Evolutionary conservation across 2,888 invertebrate genomes (phyloP).

Genomic region (Pandemis heparana): DNA sequence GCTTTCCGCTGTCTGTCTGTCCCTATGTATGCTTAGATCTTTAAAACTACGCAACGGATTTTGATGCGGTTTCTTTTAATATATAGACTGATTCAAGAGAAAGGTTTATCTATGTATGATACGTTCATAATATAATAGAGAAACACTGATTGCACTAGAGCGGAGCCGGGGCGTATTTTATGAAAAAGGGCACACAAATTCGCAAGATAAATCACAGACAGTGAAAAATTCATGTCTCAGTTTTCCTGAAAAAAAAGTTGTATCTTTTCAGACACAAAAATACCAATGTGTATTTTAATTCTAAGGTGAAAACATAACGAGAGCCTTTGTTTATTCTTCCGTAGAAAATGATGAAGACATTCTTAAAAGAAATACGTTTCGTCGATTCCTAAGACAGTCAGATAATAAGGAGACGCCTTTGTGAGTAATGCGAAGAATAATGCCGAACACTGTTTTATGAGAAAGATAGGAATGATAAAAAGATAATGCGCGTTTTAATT

Average conservation of each 20-base stretch:
- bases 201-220: neutral
- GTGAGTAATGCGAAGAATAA: conserved; percentile 1
- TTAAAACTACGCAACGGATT: no score
- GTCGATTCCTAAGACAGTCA: conserved; percentile 14
- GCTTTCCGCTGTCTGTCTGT: no score
- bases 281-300: neutral
- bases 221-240: neutral
- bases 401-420: conserved; percentile 14
- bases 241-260: neutral
- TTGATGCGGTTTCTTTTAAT: no score
- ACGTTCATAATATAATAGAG: no score
- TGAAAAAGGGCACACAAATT: no score
- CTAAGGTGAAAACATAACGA: neutral
- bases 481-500: neutral
- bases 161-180: no score
- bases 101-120: no score
- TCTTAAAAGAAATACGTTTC: conserved; percentile 20
- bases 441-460: neutral
- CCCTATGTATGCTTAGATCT: no score
- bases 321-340: conserved; percentile 6
- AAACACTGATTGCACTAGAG: no score
- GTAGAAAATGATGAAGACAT: conserved; percentile 14
- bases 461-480: neutral
- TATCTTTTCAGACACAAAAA: neutral
- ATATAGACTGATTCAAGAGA: no score